Conservation (phyloP, 2,113 vertebrate genomes). For the Hepsetus odoe region DNA sequence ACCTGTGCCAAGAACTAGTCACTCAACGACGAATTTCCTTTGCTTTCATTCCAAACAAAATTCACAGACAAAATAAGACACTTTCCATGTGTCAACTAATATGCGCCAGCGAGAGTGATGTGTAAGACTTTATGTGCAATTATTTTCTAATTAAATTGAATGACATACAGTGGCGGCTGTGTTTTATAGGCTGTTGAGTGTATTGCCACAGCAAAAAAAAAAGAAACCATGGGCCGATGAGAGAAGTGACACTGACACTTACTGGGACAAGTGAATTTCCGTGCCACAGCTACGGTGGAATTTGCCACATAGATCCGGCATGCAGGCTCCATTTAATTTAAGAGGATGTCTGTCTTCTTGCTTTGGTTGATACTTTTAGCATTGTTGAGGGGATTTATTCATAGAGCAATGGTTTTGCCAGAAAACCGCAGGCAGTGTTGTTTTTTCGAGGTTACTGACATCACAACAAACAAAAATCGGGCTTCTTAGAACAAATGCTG, state of each 20-base stretch:
- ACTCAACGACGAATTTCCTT: constrained; percentile 6
- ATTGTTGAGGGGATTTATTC: neutral
- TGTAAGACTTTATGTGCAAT: constrained; percentile 8
- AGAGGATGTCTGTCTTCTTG: neutral
- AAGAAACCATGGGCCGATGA: neutral
- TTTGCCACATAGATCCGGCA: neutral
- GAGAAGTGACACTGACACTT: neutral
- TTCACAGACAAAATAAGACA: constrained; percentile 14
- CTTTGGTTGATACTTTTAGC: constrained; percentile 3
- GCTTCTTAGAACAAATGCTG: constrained; percentile 24
- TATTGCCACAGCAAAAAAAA: neutral
- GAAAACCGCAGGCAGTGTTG: constrained; percentile 3
- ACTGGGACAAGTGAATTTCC: neutral
- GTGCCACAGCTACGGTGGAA: neutral
- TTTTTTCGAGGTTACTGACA: constrained; percentile 22
- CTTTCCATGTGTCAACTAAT: constrained; percentile 28
- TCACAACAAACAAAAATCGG: constrained; percentile 35
- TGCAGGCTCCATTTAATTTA: neutral
- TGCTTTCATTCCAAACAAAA: constrained; percentile 1
- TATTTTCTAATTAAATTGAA: constrained; percentile 34
- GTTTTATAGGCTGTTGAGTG: neutral
- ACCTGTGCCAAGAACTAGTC: constrained; percentile 52
- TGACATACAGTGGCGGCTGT: neutral
- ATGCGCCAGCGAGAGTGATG: neutral
- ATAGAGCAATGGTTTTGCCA: neutral